phyloP scores from a whole-genome alignment of 92 coral and sea anemone species.

The Porites rus region DNA sequence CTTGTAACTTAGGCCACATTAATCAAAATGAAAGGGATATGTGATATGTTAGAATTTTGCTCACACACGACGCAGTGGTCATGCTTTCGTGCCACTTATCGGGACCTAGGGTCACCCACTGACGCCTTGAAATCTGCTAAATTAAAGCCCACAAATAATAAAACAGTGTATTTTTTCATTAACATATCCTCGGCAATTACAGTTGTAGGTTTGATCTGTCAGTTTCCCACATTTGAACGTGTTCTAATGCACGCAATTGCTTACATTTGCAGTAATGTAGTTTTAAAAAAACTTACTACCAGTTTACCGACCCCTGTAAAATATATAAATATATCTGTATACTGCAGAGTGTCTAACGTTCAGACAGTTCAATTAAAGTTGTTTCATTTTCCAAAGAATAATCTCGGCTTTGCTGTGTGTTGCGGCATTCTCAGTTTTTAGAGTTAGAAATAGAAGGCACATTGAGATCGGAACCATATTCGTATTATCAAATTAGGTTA shows the following conservation, averaged over 20 bases:
- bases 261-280: neutral
- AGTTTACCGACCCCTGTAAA: too few relatives aligned
- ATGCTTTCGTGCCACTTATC: constrained; percentile 5
- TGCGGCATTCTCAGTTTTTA: neutral
- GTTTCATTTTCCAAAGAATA: too few relatives aligned
- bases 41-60: neutral
- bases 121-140: constrained; percentile 9
- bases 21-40: neutral
- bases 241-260: neutral
- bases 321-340: too few relatives aligned
- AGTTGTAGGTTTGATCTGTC: too few relatives aligned
- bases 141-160: constrained; percentile 7
- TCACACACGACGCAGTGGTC: constrained; percentile 3
- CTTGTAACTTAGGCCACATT: too few relatives aligned
- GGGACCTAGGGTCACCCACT: constrained; percentile 5
- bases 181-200: constrained; percentile 9
- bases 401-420: too few relatives aligned
- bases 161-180: neutral
- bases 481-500: neutral
- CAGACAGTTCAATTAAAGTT: too few relatives aligned
- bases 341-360: too few relatives aligned
- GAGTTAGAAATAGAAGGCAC: too few relatives aligned
- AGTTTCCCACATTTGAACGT: neutral
- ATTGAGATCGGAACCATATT: too few relatives aligned
- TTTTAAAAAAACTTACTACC: neutral